Base-by-base conservation (phyloP, 2,113 vertebrate species). In the Syngnathus scovelli region DNA sequence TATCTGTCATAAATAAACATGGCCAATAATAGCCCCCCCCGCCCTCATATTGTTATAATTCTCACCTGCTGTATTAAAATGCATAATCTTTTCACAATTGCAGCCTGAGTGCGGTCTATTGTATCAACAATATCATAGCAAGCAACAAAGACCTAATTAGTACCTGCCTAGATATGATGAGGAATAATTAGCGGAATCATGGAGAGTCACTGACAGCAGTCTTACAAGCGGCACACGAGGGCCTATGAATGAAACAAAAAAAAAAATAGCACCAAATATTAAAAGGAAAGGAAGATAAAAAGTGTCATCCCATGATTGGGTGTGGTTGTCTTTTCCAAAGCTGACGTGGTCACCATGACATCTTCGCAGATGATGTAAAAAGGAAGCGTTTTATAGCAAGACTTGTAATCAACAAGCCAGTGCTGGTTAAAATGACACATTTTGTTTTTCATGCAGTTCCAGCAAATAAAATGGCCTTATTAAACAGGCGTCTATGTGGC, bases 91-190 rank as follows among this genome's bases (percentile, higher is more conserved):
- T 71, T 83, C 84, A 89, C 84, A 87, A 87, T 85, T 85, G 76
- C 69, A 84, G 81, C 51, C 87, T 74, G 72, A 88, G 87, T 87
- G 86, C 75, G 49, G 75, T 83, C 74, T 88, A 87, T 90, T 90
- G 87, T 86, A 84, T 86, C 87, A 89, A 89, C 88, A 88, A 80
- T 76, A 78, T 81, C 85, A 89, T 89, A 82, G 76, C 49, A 60
- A 70, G 76, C 77, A 82, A 91, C 89, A 90, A 90, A 90, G 86
- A 81, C 70, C 78, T 89, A 86, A 90, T 91, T 91, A 91, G 88
- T 86, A 90, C 88, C 89, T 91, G 90, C 88, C 61, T 88, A 84
- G 81, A 89, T 86, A 78, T 83, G 86, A 89, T 87, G 85, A 86
- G 84, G 78, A 82, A 80, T 90, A 90, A 92, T 92, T 89, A 90